phyloP scores from a whole-genome alignment of 1,140 invertebrate genomes.

The Xylocopa sonorina region DNA sequence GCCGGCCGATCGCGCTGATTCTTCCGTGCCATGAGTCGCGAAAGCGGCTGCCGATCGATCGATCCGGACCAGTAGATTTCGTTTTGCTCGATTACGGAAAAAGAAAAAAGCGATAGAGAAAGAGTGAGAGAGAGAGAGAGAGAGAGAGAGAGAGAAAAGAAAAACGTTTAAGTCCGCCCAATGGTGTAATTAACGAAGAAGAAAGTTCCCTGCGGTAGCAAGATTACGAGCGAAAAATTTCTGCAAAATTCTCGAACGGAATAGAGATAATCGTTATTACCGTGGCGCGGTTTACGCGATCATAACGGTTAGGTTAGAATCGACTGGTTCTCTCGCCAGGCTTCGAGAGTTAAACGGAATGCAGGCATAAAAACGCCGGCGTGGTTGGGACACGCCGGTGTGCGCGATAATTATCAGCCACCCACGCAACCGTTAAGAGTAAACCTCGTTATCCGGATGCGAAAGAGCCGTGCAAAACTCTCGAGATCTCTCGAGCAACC shows the following conservation, averaged over 20 bases:
- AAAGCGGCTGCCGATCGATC: conserved; percentile 10
- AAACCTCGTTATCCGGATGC: conserved; percentile 62
- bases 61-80: not conserved
- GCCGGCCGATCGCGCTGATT: conserved; percentile 45
- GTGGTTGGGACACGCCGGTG: conserved; percentile 11
- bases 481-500: conserved; percentile 45
- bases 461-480: conserved; percentile 42
- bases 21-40: conserved; percentile 29
- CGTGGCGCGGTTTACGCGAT: not conserved
- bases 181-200: conserved; percentile 12
- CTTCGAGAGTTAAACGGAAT: conserved; percentile 29
- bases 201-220: not conserved
- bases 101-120: too few species aligned
- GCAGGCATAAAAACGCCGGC: not conserved
- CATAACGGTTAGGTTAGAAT: not conserved
- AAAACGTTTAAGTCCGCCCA: not conserved
- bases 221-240: not conserved
- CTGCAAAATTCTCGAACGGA: not conserved
- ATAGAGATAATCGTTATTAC: not conserved
- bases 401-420: conserved; percentile 58
- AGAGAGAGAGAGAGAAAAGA: too few species aligned
- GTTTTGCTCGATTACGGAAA: not conserved
- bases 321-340: not conserved
- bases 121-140: too few species aligned
- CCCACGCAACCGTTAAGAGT: conserved; percentile 50